Base-by-base conservation (phyloP, 2,113 vertebrate species). In the Delphinapterus leucas region DNA sequence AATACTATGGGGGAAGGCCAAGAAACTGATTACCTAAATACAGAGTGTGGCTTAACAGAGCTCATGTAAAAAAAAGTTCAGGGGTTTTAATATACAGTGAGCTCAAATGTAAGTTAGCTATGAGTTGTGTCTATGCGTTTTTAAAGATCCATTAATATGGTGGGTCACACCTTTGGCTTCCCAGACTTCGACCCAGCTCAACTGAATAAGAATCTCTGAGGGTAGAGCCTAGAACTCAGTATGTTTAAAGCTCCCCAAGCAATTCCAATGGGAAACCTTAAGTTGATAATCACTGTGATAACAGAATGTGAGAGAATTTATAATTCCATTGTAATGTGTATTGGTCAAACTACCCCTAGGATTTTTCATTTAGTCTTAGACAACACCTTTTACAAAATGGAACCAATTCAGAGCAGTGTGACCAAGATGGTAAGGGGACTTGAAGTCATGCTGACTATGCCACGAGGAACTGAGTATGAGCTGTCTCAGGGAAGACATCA, bases 51-150 rank as follows among this genome's bases (percentile, higher is more conserved):
- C 31, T 79, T 58, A 88, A 58, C 71, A 95, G n/a, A 41, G 20
- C 8, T 85, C 49, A 76, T 76, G 14, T 84, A 49, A 95, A 58
- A 84, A 17, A 88, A 63, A 18, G 38, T 53, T 88, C 95, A 80
- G 28, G 60, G 49, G 3, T n/a, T 61, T 80, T 88, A 85, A 8
- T 63, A 17, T 74, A 38, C 36, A 91, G 11, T 67, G 33, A 88
- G 13, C 26, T 94, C n/a, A 94, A 92, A 94, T 88, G 3, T 36
- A 94, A 94, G 15, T 94, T 96, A 87, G 63, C 26, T 84, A 28
- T 88, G 58, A 96, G 38, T 61, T 81, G 23, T 70, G 63, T 36
- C 23, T 94, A 18, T 76, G 18, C 55, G 63, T 58, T 71, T 88
- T 92, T 91, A 28, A 73, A 85, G 65, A 73, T 31, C 77, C 60